These are phyloP conservation scores for Sinocyclocheilus anshuiensis DNA, from an alignment of 2,113 vertebrate species.

Conservation along the genomic window DNA sequence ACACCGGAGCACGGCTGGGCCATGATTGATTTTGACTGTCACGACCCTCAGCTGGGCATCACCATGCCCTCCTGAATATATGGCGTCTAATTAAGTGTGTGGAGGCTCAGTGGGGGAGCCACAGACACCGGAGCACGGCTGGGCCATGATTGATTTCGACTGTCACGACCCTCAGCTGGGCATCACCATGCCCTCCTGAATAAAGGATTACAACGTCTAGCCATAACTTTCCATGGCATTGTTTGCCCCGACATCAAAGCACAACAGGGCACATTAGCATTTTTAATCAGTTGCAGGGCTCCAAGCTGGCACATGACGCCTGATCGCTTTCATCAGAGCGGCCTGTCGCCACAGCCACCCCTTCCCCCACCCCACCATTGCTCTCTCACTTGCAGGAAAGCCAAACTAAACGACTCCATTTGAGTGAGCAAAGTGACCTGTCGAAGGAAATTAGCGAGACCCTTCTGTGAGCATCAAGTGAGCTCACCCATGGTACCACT, in stretches of 20 bases:
- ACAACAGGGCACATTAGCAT: constrained; percentile 75
- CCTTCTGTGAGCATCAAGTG: no score
- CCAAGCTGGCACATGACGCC: constrained; percentile 67
- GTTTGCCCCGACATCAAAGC: constrained; percentile 76
- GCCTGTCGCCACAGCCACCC: background rate
- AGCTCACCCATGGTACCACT: no score
- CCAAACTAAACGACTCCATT: background rate
- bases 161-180: constrained; percentile 72
- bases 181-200: constrained; percentile 59
- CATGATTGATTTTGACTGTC: constrained; percentile 76
- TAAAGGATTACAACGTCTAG: constrained; percentile 74
- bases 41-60: constrained; percentile 70
- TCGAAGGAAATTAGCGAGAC: no score
- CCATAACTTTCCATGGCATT: constrained; percentile 75
- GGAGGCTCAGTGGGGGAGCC: constrained; percentile 49
- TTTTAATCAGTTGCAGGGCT: constrained; percentile 74
- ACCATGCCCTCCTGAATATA: constrained; percentile 46
- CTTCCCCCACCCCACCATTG: constrained; percentile 25
- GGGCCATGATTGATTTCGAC: constrained; percentile 74
- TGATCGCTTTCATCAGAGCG: constrained; percentile 66
- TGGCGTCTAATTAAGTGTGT: constrained; percentile 67
- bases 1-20: constrained; percentile 60
- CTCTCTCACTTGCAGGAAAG: constrained; percentile 47
- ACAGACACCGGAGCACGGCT: constrained; percentile 60
- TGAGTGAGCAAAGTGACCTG: no score